These are phyloP conservation scores for Hoplodrina ambigua DNA, from an alignment of 2,888 invertebrate genomes.

Conservation along the genomic window DNA sequence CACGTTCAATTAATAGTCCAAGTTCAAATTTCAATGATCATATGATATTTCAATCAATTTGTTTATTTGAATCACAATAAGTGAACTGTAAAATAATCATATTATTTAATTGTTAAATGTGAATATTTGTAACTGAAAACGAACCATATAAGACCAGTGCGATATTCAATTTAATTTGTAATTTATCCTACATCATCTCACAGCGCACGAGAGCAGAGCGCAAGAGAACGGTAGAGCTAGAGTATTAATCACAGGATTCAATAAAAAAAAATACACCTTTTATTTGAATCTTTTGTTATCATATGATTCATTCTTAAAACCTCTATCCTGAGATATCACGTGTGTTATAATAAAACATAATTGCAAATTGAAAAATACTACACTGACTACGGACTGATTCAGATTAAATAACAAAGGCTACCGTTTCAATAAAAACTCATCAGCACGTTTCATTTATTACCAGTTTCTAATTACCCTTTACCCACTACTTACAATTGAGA, in stretches of 20 bases:
- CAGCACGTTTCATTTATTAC: conserved; percentile 13
- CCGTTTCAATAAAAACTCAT: conserved; percentile 22
- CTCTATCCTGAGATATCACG: neutral
- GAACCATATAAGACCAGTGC: neutral
- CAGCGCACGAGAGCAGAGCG: neutral
- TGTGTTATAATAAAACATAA: neutral
- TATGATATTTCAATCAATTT: neutral
- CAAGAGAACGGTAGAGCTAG: no score
- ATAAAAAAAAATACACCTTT: neutral
- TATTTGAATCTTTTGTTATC: neutral
- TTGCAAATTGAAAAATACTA: neutral
- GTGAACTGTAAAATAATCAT: neutral
- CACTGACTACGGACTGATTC: neutral
- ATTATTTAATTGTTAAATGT: neutral
- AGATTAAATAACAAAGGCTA: neutral
- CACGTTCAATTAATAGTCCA: conserved; percentile 1
- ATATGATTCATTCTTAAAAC: neutral
- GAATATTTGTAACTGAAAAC: neutral
- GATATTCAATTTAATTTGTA: conserved; percentile 11
- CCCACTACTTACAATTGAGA: conserved; percentile 45
- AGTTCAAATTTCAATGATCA: neutral
- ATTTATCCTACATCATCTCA: neutral
- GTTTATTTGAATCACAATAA: neutral
- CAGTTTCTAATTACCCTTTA: conserved; percentile 43
- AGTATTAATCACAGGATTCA: neutral